phyloP scores from a whole-genome alignment of 2,113 vertebrate genomes.

The Urocolius indicus region DNA sequence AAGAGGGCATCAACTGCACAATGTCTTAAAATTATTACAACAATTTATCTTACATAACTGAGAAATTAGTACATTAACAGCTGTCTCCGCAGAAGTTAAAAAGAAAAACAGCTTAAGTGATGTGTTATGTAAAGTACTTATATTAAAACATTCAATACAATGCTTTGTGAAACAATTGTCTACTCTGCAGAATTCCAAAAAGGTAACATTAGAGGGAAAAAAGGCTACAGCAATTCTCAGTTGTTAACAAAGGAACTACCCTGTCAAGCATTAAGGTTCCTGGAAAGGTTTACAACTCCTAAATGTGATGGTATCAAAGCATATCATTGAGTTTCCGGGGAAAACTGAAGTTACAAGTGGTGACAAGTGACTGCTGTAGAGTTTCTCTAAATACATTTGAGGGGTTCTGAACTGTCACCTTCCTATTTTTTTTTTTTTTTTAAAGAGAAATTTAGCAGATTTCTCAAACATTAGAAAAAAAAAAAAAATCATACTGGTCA shows the following conservation, averaged over 20 bases:
- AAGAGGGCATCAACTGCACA: neutral
- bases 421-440: neutral
- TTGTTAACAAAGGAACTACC: neutral
- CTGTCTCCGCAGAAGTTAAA: constrained; percentile 20
- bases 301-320: neutral
- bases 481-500: neutral
- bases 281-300: neutral
- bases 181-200: neutral
- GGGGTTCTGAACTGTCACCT: neutral
- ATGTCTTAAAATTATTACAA: neutral
- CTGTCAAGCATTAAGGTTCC: neutral
- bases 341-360: neutral
- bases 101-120: constrained; percentile 39
- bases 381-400: neutral
- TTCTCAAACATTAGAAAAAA: neutral
- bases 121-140: constrained; percentile 22
- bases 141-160: neutral
- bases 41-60: constrained; percentile 12
- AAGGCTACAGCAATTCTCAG: neutral
- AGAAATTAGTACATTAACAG: constrained; percentile 20
- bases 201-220: neutral
- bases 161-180: constrained; percentile 4
- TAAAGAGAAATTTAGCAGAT: neutral
- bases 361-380: neutral
- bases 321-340: neutral